Evolutionary conservation across 2,888 invertebrate genomes (phyloP).

Genomic region (Pterostichus madidus): DNA sequence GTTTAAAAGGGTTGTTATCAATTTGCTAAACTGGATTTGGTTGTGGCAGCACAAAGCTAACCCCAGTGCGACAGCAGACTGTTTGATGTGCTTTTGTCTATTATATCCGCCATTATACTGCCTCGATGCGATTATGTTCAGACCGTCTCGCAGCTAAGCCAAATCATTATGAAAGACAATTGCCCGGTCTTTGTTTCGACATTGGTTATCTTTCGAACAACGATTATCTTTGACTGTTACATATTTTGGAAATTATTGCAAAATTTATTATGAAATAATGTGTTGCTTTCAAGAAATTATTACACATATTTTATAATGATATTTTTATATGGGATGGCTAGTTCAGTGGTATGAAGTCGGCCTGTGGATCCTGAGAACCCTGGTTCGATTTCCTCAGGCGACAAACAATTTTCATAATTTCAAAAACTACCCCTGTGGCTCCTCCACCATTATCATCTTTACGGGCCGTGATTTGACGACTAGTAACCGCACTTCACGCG

Average conservation of each 20-base stretch:
- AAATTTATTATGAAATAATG: slow-evolving; percentile 7
- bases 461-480: too few relatives aligned
- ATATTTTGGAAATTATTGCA: slow-evolving; percentile 31
- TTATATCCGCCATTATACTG: slow-evolving; percentile 43
- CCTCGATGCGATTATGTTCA: slow-evolving; percentile 41
- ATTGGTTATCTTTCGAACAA: slow-evolving; percentile 34
- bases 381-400: too few relatives aligned
- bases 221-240: slow-evolving; percentile 26
- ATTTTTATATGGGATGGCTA: too few relatives aligned
- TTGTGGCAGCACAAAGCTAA: slow-evolving; percentile 20
- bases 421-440: too few relatives aligned
- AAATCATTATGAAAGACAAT: slow-evolving; percentile 48
- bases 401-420: too few relatives aligned
- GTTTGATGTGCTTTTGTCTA: slow-evolving; percentile 47
- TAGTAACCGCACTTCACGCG: too few relatives aligned
- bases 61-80: slow-evolving; percentile 1
- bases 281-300: slow-evolving; percentile 20
- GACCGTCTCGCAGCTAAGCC: slow-evolving; percentile 1
- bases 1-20: slow-evolving; percentile 38
- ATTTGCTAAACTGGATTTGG: slow-evolving; percentile 22
- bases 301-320: neutral
- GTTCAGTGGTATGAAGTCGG: too few relatives aligned
- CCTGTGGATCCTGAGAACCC: too few relatives aligned
- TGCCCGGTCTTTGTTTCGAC: slow-evolving; percentile 30
- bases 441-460: too few relatives aligned